phyloP scores from a whole-genome alignment of 1,140 invertebrate species.

The Heterodera schachtii region DNA sequence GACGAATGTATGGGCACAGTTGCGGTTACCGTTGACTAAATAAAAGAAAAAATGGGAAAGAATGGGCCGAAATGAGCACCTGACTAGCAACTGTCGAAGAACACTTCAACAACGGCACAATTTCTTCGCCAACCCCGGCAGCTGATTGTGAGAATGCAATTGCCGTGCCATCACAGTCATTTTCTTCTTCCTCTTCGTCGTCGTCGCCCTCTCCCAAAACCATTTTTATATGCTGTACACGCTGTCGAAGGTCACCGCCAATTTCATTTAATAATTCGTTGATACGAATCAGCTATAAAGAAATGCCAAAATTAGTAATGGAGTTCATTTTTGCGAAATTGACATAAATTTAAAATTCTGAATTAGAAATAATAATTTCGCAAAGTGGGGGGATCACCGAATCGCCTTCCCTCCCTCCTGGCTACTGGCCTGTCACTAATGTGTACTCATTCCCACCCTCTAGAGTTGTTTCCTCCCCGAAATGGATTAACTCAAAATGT shows the following conservation, averaged over 20 bases:
- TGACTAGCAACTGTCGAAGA: background rate
- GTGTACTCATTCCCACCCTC: no score
- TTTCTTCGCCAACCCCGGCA: background rate
- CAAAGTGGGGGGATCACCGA: no score
- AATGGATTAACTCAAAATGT: background rate
- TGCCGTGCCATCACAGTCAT: background rate
- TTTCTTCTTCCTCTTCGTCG: constrained; percentile 15
- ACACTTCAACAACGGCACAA: background rate
- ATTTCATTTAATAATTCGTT: constrained; percentile 44
- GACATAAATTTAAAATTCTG: no score
- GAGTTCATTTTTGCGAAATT: no score
- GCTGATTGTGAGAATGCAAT: background rate
- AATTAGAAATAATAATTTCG: no score
- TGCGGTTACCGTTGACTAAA: background rate
- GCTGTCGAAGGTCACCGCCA: constrained; percentile 47
- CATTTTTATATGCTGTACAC: constrained; percentile 56
- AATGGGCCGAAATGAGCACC: background rate
- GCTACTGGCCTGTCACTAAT: no score
- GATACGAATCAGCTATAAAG: constrained; percentile 1
- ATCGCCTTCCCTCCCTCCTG: no score
- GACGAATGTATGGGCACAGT: background rate
- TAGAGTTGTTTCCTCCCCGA: no score
- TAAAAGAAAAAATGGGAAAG: background rate
- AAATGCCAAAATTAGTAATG: background rate
- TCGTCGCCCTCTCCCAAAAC: constrained; percentile 49